Conservation (phyloP, 2,113 vertebrate species). For the Cebus imitator region DNA sequence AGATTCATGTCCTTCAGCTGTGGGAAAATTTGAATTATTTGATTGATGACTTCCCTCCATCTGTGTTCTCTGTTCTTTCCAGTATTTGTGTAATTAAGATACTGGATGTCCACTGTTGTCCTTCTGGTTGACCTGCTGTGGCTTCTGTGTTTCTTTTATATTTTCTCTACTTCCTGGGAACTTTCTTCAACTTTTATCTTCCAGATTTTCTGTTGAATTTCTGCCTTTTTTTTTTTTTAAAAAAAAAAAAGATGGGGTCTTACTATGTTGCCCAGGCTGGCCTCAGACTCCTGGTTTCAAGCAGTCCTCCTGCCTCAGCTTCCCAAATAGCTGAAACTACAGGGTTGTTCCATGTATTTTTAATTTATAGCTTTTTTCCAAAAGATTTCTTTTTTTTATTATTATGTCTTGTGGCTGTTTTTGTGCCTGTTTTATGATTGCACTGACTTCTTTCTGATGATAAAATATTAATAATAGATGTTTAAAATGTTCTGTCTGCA, state of each 20-base stretch:
- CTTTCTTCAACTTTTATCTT: background rate
- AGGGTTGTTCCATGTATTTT: background rate
- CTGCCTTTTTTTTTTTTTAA: background rate
- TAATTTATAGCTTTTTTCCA: background rate
- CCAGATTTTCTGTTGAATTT: background rate
- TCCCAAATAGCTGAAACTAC: no score
- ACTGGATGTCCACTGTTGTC: background rate
- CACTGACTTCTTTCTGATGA: background rate
- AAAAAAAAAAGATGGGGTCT: no score
- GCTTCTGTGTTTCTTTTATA: background rate
- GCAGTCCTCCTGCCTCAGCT: no score
- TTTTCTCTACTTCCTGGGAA: background rate
- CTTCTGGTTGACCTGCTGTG: background rate
- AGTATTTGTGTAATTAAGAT: background rate
- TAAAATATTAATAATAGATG: background rate
- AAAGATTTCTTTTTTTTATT: background rate
- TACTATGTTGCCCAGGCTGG: no score
- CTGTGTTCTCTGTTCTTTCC: background rate
- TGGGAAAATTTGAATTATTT: background rate
- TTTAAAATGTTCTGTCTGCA: background rate
- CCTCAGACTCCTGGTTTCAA: no score
- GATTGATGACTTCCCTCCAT: background rate
- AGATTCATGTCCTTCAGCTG: background rate
- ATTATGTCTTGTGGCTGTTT: background rate
- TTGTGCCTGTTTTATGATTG: background rate